Conservation (phyloP, 2,797 vertebrate genomes). For the Ficedula albicollis region DNA sequence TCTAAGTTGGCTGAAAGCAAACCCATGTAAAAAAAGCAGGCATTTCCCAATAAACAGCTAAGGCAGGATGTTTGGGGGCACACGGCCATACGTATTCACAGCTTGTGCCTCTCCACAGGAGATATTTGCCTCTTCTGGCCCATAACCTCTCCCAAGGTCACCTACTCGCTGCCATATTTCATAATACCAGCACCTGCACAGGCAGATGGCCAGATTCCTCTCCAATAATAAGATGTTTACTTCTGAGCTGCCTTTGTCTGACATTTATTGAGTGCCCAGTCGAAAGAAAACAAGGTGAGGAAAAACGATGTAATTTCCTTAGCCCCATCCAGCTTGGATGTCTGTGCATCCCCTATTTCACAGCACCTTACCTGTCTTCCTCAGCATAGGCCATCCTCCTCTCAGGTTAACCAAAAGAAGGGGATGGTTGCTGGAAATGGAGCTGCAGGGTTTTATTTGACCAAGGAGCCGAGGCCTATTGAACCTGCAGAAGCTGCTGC, state of each 20-base stretch:
- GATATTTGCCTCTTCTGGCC: background rate
- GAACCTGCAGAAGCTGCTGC: background rate
- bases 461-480: background rate
- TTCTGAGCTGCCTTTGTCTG: conserved; percentile 38
- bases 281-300: conserved; percentile 34
- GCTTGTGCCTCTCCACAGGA: background rate
- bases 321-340: background rate
- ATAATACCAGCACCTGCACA: conserved; percentile 40
- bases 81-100: accelerated
- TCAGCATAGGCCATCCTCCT: conserved; percentile 59
- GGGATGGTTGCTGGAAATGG: conserved; percentile 13
- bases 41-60: background rate
- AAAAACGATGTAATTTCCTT: background rate
- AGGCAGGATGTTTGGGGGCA: background rate
- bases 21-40: background rate
- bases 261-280: conserved; percentile 60
- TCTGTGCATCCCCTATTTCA: background rate
- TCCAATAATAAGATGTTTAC: conserved; percentile 49
- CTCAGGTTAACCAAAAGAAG: conserved; percentile 6
- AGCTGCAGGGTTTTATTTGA: background rate
- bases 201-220: conserved; percentile 44
- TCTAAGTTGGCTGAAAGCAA: background rate
- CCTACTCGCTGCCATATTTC: conserved; percentile 28
- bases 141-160: conserved; percentile 57
- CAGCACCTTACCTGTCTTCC: conserved; percentile 60